Evolutionary conservation across 2,797 vertebrate genomes (phyloP), one percentile per base, ranked within the genome.

Genomic region (Antennarius maculatus): DNA sequence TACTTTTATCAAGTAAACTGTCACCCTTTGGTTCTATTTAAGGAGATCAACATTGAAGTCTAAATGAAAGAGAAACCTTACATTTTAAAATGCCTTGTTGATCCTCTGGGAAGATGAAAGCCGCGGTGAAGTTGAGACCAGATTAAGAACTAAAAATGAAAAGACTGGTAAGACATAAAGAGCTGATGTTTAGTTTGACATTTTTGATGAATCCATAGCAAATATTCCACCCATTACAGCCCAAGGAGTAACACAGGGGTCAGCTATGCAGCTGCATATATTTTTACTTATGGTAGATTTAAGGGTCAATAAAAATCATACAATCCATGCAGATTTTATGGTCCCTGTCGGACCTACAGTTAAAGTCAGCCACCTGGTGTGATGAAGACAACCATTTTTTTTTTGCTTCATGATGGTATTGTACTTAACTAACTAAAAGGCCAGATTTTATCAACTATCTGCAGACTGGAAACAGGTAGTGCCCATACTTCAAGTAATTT

Each of bases 361-460:
- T 81, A 90, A 87, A 82, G 76, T 88, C 72, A 74, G 71, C 73
- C 83, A 88, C 82, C 81, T 90, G 84, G 79, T 70, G n/a, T 59
- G 61, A 47, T 66, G 50, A 76, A 77, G 43, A 77, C 47, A 65
- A 67, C 76, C 46, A 77, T 29, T 50, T 13, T 41, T 41, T 56
- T 61, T 27, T 31, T 41, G 39, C 61, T 61, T 62, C 28, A 55
- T 72, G 55, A 78, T 76, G 71, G 60, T 18, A 66, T 76, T 80
- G 66, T 6, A 43, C 39, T 74, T 74, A 17, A 62, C 23, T 23
- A 79, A 63, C n/a, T 18, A 14, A 62, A 61, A 66, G 39, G 12
- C 15, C 31, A 52, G 54, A 28, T 49, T 43, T 78, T 62, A 73
- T 34, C 48, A 42, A 75, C 43, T 11, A 49, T 72, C 69, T 77